Conservation (phyloP, 2,113 vertebrate genomes). For the Pterocles gutturalis region DNA sequence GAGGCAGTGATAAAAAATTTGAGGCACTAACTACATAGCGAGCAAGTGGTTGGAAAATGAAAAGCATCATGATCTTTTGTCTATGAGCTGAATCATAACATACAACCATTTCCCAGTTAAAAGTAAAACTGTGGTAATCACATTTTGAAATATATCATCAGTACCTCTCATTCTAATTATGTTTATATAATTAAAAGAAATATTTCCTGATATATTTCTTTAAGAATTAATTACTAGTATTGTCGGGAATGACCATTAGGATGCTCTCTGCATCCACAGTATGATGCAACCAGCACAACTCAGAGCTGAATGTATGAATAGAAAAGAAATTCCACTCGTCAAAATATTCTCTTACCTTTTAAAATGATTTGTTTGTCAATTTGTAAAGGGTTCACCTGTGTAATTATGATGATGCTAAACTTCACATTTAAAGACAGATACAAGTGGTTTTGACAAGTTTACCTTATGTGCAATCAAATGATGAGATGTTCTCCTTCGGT, state of each 20-base stretch:
- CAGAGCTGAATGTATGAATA: not conserved
- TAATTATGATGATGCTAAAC: not conserved
- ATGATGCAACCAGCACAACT: not conserved
- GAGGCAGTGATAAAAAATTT: not conserved
- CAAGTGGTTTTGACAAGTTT: slow-evolving; percentile 1
- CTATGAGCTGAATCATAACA: not conserved
- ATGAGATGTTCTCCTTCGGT: not conserved
- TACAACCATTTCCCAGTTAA: not conserved
- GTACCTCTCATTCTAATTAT: not conserved
- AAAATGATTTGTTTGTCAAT: not conserved
- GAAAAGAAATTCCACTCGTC: not conserved
- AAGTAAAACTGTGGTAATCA: not conserved
- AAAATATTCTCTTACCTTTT: not conserved
- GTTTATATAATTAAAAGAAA: not conserved
- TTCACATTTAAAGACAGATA: not conserved
- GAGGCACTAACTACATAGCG: not conserved
- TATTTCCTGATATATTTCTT: not conserved
- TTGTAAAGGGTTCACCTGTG: not conserved
- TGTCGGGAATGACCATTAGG: not conserved
- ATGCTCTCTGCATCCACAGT: not conserved
- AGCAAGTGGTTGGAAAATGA: not conserved
- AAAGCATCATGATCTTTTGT: not conserved
- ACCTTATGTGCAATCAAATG: not conserved
- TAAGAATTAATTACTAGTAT: not conserved
- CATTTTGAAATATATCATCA: not conserved